Conservation (phyloP, 2,888 invertebrate species). For the Erpobdella octoculata region DNA sequence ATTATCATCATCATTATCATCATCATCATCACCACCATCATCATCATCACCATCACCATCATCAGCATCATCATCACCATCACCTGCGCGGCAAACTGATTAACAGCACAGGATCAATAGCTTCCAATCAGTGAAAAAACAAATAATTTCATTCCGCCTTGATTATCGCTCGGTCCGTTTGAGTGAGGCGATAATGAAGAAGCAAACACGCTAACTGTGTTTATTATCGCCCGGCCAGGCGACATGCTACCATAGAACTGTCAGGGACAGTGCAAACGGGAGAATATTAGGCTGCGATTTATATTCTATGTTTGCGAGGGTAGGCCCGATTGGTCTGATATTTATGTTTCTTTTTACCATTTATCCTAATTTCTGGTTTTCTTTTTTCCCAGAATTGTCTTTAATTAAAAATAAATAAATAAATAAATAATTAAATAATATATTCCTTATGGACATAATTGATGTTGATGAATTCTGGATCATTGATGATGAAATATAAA, state of each 20-base stretch:
- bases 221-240: background rate
- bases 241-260: background rate
- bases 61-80: slow-evolving; percentile 5
- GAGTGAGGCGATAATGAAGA: background rate
- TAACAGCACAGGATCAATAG: too few relatives aligned
- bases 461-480: too few relatives aligned
- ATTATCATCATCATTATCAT: slow-evolving; percentile 26
- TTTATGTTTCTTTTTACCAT: too few relatives aligned
- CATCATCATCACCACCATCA: slow-evolving; percentile 18
- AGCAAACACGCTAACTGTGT: background rate
- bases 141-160: slow-evolving; percentile 4
- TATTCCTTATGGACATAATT: too few relatives aligned
- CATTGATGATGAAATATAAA: too few relatives aligned
- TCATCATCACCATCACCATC: background rate
- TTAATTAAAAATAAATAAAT: too few relatives aligned
- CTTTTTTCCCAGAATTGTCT: too few relatives aligned
- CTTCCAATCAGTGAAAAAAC: background rate
- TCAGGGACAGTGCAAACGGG: background rate
- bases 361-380: too few relatives aligned
- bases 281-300: background rate
- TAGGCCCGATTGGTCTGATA: too few relatives aligned
- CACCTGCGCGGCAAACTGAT: too few relatives aligned
- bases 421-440: too few relatives aligned
- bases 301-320: background rate
- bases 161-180: background rate